phyloP scores from a whole-genome alignment of 1,140 invertebrate genomes.

The Formica selysi region DNA sequence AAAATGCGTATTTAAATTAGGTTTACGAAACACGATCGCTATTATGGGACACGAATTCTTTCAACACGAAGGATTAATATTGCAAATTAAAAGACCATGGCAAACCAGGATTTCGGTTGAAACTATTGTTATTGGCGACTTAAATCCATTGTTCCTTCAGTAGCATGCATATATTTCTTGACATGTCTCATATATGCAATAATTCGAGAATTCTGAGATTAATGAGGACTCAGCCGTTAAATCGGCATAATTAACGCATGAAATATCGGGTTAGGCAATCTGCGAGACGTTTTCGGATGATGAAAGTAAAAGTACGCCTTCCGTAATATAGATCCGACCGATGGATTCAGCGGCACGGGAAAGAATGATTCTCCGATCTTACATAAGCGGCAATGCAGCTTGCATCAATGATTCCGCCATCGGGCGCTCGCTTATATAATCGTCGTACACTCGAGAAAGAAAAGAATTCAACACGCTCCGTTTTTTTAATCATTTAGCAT shows the following conservation, averaged over 20 bases:
- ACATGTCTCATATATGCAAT: background rate
- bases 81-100: slow-evolving; percentile 3
- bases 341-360: slow-evolving; percentile 24
- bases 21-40: background rate
- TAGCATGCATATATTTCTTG: background rate
- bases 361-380: slow-evolving; percentile 70
- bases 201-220: background rate
- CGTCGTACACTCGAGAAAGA: slow-evolving; percentile 33
- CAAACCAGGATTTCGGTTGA: background rate
- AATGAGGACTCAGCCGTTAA: slow-evolving; percentile 3
- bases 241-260: slow-evolving; percentile 24
- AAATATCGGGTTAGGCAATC: slow-evolving; percentile 41
- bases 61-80: background rate
- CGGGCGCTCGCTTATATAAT: slow-evolving; percentile 62
- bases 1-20: background rate
- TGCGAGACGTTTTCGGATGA: slow-evolving; percentile 47
- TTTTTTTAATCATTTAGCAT: slow-evolving; percentile 41
- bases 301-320: slow-evolving; percentile 60
- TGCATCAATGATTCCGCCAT: slow-evolving; percentile 72
- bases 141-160: background rate
- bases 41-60: background rate
- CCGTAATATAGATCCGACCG: slow-evolving; percentile 50
- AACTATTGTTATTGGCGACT: background rate
- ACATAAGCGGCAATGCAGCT: slow-evolving; percentile 69
- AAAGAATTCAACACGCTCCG: slow-evolving; percentile 48